These are phyloP conservation scores for Acleris literana DNA, from an alignment of 2,888 invertebrate species.

Conservation along the genomic window DNA sequence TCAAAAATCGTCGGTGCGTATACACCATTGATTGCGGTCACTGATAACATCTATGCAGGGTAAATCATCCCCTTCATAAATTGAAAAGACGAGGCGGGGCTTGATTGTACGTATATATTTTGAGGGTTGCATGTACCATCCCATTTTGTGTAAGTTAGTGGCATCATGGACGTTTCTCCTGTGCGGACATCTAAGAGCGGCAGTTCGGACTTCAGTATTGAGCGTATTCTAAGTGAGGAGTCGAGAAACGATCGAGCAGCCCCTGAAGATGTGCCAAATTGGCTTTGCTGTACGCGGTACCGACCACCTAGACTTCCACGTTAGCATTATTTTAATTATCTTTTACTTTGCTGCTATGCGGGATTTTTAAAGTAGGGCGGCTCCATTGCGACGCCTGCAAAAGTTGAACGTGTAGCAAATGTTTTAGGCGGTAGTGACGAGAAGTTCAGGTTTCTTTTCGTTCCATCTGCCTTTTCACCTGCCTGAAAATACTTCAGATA, in stretches of 20 bases:
- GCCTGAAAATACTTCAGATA: too few species aligned
- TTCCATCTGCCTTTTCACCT: too few species aligned
- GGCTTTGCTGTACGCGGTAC: slow-evolving; percentile 89
- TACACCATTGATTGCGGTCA: slow-evolving; percentile 57
- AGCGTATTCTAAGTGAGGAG: slow-evolving; percentile 83
- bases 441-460: too few species aligned
- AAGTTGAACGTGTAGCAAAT: too few species aligned
- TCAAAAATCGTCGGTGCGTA: slow-evolving; percentile 63
- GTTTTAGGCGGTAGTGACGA: too few species aligned
- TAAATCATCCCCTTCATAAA: slow-evolving; percentile 37
- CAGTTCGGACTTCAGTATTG: slow-evolving; percentile 84
- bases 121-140: slow-evolving; percentile 45
- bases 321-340: slow-evolving; percentile 61
- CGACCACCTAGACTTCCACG: slow-evolving; percentile 88
- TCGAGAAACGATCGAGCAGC: slow-evolving; percentile 48
- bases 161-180: slow-evolving; percentile 64
- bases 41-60: slow-evolving; percentile 61
- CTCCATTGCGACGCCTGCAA: too few species aligned
- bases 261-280: slow-evolving; percentile 65
- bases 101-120: slow-evolving; percentile 44
- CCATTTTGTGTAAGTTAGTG: slow-evolving; percentile 41
- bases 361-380: too few species aligned
- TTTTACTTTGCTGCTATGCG: background rate
- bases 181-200: slow-evolving; percentile 62
- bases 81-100: slow-evolving; percentile 54